Evolutionary conservation across 2,888 invertebrate genomes (phyloP).

Genomic region (Chloroclystis v-ata): DNA sequence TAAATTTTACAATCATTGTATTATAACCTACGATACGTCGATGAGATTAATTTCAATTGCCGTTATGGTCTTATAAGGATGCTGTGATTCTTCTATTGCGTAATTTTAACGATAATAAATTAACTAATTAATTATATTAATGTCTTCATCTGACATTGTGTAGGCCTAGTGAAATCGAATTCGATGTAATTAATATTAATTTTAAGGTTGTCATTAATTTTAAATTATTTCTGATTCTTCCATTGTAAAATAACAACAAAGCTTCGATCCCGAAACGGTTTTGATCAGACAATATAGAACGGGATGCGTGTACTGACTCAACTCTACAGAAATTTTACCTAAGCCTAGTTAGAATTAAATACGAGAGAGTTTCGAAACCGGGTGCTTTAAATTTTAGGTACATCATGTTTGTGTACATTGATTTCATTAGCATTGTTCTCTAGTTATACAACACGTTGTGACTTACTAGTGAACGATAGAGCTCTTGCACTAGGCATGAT

Average conservation of each 20-base stretch:
- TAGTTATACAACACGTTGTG: constrained; percentile 54
- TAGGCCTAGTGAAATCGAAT: constrained; percentile 75
- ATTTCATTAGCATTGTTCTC: constrained; percentile 68
- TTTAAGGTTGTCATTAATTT: constrained; percentile 65
- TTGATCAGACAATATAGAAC: constrained; percentile 67
- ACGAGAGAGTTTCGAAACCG: constrained; percentile 76
- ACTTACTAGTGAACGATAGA: constrained; percentile 34
- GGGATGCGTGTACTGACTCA: constrained; percentile 65
- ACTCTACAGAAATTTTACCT: constrained; percentile 57
- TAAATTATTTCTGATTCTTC: constrained; percentile 70
- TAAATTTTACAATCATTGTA: constrained; percentile 76
- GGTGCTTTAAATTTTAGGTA: constrained; percentile 75
- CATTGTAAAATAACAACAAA: constrained; percentile 59
- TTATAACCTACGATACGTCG: constrained; percentile 72
- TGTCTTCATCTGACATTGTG: constrained; percentile 70
- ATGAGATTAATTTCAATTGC: constrained; percentile 74
- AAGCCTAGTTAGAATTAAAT: constrained; percentile 64
- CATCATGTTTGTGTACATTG: constrained; percentile 68
- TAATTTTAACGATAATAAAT: constrained; percentile 65
- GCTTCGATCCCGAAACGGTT: constrained; percentile 56
- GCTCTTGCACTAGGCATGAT: constrained; percentile 18
- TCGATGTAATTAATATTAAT: constrained; percentile 69
- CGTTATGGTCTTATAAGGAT: constrained; percentile 74
- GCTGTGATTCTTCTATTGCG: constrained; percentile 79
- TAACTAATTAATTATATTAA: constrained; percentile 53